phyloP scores from a whole-genome alignment of 2,113 vertebrate genomes.

The Petrocephalus microphthalmus region DNA sequence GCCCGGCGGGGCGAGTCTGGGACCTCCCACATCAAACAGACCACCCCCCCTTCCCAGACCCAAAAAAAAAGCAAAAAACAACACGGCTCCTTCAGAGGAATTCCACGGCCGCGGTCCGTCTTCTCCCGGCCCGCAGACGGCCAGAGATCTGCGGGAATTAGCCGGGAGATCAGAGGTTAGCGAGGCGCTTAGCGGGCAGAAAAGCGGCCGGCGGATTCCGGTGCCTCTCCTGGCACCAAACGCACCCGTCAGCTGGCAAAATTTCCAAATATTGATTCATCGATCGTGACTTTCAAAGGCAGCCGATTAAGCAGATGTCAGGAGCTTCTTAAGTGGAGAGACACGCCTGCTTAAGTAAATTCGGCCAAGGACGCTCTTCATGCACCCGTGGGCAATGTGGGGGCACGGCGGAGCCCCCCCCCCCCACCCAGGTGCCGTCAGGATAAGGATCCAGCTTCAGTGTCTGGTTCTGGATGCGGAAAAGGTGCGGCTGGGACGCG shows the following conservation, averaged over 20 bases:
- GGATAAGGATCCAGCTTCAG: neutral
- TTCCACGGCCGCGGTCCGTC: constrained; percentile 56
- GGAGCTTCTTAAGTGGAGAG: neutral
- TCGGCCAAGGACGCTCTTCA: neutral
- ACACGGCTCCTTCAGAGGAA: constrained; percentile 47
- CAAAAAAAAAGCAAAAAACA: constrained; percentile 25
- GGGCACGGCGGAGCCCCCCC: neutral
- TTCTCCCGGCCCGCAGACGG: constrained; percentile 47
- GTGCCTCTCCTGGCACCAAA: neutral
- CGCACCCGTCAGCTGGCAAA: neutral
- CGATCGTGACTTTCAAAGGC: neutral
- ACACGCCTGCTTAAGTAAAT: neutral
- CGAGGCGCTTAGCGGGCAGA: neutral
- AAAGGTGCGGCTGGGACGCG: neutral
- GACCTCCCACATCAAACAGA: constrained; percentile 98
- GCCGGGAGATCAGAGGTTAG: neutral
- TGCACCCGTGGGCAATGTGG: neutral
- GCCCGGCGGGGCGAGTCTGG: constrained; percentile 73
- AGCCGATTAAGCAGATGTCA: neutral
- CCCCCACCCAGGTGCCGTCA: neutral
- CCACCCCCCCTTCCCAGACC: constrained; percentile 32
- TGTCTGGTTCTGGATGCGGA: neutral
- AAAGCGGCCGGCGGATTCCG: neutral
- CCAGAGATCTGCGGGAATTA: neutral
- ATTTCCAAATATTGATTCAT: neutral